Percentiles rank a stretch among this genome's conserved stretches.
Conservation (phyloP, 2,113 vertebrate species). For the Holacanthus passer region DNA sequence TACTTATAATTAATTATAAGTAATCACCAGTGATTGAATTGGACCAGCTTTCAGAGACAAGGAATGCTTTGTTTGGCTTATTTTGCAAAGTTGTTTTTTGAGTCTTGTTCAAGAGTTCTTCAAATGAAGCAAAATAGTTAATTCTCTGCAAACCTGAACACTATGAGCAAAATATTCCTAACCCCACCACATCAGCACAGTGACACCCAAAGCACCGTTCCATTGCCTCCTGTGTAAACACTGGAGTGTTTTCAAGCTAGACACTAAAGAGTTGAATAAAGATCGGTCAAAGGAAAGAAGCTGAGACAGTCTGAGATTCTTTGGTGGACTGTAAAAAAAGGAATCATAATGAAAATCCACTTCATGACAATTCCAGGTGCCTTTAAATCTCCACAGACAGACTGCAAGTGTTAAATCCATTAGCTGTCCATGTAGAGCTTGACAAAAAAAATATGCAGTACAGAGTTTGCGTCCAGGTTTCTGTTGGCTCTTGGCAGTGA, state of each 20-base stretch:
- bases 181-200: not conserved
- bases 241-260: not conserved
- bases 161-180: not conserved
- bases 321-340: constrained; percentile 33
- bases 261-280: not conserved
- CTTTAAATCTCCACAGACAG: constrained; percentile 62
- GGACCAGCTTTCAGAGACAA: not conserved
- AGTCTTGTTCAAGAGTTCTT: not conserved
- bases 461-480: constrained; percentile 36
- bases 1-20: not conserved
- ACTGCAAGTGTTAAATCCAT: constrained; percentile 66
- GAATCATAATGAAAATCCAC: constrained; percentile 41
- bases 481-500: constrained; percentile 37
- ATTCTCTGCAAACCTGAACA: not conserved
- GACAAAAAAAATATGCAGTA: constrained; percentile 15
- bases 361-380: constrained; percentile 66
- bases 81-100: not conserved
- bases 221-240: not conserved
- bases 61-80: not conserved
- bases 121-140: not conserved
- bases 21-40: not conserved
- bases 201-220: not conserved
- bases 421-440: constrained; percentile 24
- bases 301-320: constrained; percentile 10
- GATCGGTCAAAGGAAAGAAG: not conserved